phyloP scores from a whole-genome alignment of 2,888 invertebrate genomes.

The Nudaria mundana region DNA sequence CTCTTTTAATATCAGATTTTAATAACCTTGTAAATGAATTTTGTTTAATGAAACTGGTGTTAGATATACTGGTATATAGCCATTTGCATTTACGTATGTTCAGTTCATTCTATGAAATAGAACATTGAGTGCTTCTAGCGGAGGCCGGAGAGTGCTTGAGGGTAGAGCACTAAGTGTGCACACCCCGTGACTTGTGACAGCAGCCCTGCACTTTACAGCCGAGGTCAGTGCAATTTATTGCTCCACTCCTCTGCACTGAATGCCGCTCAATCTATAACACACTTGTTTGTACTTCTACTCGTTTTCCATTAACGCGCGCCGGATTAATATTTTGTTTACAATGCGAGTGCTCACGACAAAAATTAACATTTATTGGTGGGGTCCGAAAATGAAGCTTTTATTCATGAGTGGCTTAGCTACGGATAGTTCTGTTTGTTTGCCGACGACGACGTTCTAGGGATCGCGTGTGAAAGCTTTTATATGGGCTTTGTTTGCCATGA shows the following conservation, averaged over 20 bases:
- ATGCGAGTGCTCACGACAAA: conserved; percentile 74
- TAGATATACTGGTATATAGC: no score
- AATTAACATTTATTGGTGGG: conserved; percentile 80
- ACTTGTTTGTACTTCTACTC: conserved; percentile 75
- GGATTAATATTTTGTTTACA: conserved; percentile 80
- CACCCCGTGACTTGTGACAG: conserved; percentile 20
- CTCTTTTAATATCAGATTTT: not conserved
- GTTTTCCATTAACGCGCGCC: conserved; percentile 76
- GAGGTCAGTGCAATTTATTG: conserved; percentile 73
- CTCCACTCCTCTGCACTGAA: conserved; percentile 40
- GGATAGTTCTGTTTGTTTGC: conserved; percentile 75
- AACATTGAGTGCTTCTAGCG: no score
- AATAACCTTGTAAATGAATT: not conserved
- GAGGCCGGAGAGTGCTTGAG: not conserved
- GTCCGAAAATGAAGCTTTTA: conserved; percentile 75
- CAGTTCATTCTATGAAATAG: no score
- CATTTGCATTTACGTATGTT: not conserved
- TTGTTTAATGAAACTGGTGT: not conserved
- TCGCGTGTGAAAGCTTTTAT: conserved; percentile 78
- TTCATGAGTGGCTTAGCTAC: conserved; percentile 77
- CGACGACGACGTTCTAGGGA: conserved; percentile 61
- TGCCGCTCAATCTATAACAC: conserved; percentile 36
- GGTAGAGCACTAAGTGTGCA: conserved; percentile 20
- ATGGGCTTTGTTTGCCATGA: conserved; percentile 73
- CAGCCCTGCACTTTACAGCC: conserved; percentile 39